These are phyloP conservation scores for Lysandra bellargus DNA, from an alignment of 2,888 invertebrate species.

Conservation along the genomic window DNA sequence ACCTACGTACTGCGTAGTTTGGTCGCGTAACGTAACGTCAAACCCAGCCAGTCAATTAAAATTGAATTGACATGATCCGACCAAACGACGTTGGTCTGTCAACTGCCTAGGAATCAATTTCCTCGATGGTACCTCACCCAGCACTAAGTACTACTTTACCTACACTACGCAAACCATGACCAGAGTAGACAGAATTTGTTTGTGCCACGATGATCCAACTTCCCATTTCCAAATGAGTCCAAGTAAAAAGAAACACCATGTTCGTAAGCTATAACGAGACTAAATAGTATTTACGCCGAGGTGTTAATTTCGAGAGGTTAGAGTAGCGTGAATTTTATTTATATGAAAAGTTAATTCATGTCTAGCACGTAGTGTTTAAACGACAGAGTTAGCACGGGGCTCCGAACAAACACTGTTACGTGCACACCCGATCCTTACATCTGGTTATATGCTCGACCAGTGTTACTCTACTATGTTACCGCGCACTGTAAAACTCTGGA, in stretches of 20 bases:
- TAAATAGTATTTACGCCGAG: slow-evolving; percentile 77
- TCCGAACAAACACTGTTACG: slow-evolving; percentile 70
- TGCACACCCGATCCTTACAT: slow-evolving; percentile 48
- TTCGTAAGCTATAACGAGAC: slow-evolving; percentile 66
- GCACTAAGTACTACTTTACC: neutral
- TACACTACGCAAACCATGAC: neutral
- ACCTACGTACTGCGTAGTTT: no score
- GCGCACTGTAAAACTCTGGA: no score
- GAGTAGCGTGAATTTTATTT: slow-evolving; percentile 81
- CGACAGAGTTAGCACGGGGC: slow-evolving; percentile 75
- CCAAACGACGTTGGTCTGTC: no score
- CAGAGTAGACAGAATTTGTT: no score
- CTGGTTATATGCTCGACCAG: slow-evolving; percentile 32
- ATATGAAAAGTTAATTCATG: slow-evolving; percentile 81
- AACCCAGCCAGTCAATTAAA: no score
- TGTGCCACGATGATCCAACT: neutral
- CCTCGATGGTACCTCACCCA: no score
- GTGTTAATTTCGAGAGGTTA: slow-evolving; percentile 81
- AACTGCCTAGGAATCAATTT: no score
- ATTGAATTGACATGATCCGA: no score
- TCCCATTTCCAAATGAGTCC: neutral
- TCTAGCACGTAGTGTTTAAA: slow-evolving; percentile 77
- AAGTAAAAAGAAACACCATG: slow-evolving; percentile 32
- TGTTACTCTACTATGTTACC: neutral
- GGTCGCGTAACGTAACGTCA: no score